These are phyloP conservation scores for Callyntrura guangdongensis DNA, from an alignment of 2,888 invertebrate species.

Conservation along the genomic window DNA sequence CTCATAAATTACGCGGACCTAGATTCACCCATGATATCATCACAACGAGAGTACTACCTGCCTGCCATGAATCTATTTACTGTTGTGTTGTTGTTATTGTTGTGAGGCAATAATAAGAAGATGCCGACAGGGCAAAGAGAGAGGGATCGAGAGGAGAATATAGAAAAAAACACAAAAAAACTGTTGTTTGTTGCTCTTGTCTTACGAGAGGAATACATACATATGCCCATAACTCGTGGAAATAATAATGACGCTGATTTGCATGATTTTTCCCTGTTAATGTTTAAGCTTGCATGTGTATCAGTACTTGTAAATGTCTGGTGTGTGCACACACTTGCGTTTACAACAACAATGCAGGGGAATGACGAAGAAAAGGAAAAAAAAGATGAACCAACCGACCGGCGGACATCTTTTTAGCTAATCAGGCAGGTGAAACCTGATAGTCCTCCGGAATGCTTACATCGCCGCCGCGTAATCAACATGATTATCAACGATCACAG, in stretches of 20 bases:
- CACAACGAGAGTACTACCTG: constrained; percentile 52
- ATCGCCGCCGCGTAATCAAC: constrained; percentile 77
- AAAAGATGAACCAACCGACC: constrained; percentile 41
- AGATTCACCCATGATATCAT: constrained; percentile 76
- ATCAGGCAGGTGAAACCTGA: constrained; percentile 79
- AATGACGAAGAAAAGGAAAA: constrained; percentile 8
- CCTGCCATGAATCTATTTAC: constrained; percentile 72
- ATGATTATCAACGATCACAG: constrained; percentile 74
- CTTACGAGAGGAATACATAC: constrained; percentile 53
- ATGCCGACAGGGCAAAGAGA: constrained; percentile 72
- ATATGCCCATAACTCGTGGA: constrained; percentile 78
- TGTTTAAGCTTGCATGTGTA: constrained; percentile 61
- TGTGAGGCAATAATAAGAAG: constrained; percentile 50
- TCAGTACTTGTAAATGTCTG: constrained; percentile 35
- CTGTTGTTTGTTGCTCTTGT: constrained; percentile 54
- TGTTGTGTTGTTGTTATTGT: constrained; percentile 43
- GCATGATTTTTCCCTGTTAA: constrained; percentile 72
- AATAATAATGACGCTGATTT: constrained; percentile 78
- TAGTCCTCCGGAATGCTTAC: constrained; percentile 69
- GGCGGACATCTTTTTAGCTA: constrained; percentile 75
- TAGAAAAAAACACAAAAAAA: constrained; percentile 32
- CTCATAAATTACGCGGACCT: constrained; percentile 78
- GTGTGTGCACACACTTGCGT: background rate
- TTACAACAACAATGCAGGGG: background rate
- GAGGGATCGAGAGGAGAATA: background rate